Evolutionary conservation across 2,113 vertebrate species (phyloP), one percentile per base, ranked within the genome.

Genomic region (Nothobranchius furzeri): DNA sequence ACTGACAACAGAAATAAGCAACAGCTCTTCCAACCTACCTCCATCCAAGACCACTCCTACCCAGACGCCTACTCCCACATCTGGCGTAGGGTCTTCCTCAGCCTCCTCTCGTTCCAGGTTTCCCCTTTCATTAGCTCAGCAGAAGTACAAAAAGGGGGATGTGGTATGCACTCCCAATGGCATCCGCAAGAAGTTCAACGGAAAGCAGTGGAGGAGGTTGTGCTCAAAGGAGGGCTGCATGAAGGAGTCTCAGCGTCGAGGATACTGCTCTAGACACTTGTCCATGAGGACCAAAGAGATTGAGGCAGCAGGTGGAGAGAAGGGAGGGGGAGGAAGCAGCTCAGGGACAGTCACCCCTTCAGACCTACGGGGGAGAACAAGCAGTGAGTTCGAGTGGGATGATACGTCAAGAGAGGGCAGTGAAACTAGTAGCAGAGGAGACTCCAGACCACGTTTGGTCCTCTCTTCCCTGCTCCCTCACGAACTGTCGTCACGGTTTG

Each of bases 241-340:
- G 95, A 96, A 96, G 85, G 96, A 98, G 83, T 96, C 95, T 0
- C 96, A 98, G 85, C 92, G 96, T 0, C 86, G 96, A 1, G 96
- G 96, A 0, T 96, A 96, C 89, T 97, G 95, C 86, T 98, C 96
- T 0, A 90, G 96, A 37, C 96, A 98, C 82, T 86, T 98, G 69
- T 98, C 96, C 62, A 96, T 96, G 95, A 92, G 95, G 81, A 95
- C 95, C 89, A 97, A 96, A 89, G 95, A 97, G 88, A 94, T 96
- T 90, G 96, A 98, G 76, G 93, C 93, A 17, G 88, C 93, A 60
- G 89, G 89, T 69, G 93, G 89, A 0, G 93, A 93, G 36, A 92
- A 92, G 40, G 91, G 93, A 64, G 93, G 93, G 56, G 92, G 94
- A 47, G 93, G 91, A 49, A 91, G 88, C 85, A 92, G 92, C 87